A percentile compares a stretch with the other conserved stretches of the same genome.
Conservation (phyloP, 2,888 invertebrate species). For the Petrolisthes cinctipes region DNA sequence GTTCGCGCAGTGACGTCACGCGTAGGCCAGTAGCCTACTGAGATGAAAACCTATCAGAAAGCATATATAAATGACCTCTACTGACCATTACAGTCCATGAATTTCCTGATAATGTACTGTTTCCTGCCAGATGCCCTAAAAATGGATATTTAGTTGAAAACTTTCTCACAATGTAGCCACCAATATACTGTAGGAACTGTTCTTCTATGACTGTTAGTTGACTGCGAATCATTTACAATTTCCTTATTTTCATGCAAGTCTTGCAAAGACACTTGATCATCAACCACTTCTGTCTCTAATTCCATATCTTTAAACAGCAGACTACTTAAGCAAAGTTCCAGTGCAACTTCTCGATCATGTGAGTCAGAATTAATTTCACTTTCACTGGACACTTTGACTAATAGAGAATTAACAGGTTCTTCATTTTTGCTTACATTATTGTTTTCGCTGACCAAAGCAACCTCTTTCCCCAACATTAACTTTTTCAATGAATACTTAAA, state of each 20-base stretch:
- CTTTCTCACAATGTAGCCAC: not conserved
- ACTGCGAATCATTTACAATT: not conserved
- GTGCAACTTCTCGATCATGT: conserved; percentile 5
- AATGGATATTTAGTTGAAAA: conserved; percentile 3
- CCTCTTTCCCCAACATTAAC: not conserved
- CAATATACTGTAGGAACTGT: conserved; percentile 13
- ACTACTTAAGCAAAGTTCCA: conserved; percentile 3
- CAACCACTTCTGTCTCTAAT: not conserved
- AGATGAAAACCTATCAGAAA: conserved; percentile 11
- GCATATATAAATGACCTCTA: conserved; percentile 20
- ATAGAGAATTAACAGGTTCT: not conserved
- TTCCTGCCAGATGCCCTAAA: conserved; percentile 14
- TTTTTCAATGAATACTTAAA: not conserved
- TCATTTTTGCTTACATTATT: not conserved
- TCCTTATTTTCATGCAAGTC: conserved; percentile 17
- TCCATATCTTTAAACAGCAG: not conserved
- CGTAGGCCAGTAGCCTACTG: conserved; percentile 5
- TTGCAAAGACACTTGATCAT: not conserved
- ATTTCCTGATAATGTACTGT: not conserved
- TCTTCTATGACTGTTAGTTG: conserved; percentile 19
- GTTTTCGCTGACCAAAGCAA: not conserved
- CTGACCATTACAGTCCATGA: conserved; percentile 17
- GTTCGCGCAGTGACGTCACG: conserved; percentile 9
- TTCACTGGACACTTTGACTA: not conserved
- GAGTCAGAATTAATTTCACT: not conserved